A percentile compares a stretch with the other conserved stretches of the same genome.
These are phyloP conservation scores for Darevskia mixta DNA, from an alignment of 2,797 vertebrate species.

Conservation along the genomic window DNA sequence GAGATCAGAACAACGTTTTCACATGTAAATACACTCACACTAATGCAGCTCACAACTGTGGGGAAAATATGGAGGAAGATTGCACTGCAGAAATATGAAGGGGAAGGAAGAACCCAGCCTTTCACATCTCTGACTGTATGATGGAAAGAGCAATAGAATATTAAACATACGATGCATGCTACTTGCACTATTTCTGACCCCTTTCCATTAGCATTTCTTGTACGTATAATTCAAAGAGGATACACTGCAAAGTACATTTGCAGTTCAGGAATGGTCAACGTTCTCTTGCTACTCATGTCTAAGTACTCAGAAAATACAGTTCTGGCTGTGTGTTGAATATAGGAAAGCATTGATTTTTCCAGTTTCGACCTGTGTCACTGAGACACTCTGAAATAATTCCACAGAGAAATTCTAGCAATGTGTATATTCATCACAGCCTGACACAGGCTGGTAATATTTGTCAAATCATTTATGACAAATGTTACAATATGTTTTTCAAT, in stretches of 20 bases:
- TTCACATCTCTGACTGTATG: background rate
- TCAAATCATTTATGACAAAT: slow-evolving; percentile 32
- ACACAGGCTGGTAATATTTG: slow-evolving; percentile 28
- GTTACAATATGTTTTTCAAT: slow-evolving; percentile 16
- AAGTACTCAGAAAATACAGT: background rate
- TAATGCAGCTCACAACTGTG: background rate
- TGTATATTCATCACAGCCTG: slow-evolving; percentile 33
- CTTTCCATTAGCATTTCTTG: slow-evolving; percentile 5
- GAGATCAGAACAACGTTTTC: background rate
- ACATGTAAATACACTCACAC: too few relatives aligned
- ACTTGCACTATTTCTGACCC: background rate
- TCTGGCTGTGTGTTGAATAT: background rate
- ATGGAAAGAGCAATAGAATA: background rate
- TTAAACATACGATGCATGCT: background rate
- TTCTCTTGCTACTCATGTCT: background rate
- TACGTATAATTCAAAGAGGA: background rate
- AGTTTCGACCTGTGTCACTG: slow-evolving; percentile 18
- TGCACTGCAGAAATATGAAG: background rate
- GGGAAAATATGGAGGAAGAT: background rate
- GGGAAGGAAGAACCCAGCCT: background rate
- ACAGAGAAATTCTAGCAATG: slow-evolving; percentile 18
- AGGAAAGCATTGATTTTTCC: slow-evolving; percentile 32
- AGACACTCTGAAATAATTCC: slow-evolving; percentile 36
- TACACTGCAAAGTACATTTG: background rate
- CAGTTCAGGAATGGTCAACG: background rate